phyloP scores from a whole-genome alignment of 2,113 vertebrate species.

The Salvelinus sp. region DNA sequence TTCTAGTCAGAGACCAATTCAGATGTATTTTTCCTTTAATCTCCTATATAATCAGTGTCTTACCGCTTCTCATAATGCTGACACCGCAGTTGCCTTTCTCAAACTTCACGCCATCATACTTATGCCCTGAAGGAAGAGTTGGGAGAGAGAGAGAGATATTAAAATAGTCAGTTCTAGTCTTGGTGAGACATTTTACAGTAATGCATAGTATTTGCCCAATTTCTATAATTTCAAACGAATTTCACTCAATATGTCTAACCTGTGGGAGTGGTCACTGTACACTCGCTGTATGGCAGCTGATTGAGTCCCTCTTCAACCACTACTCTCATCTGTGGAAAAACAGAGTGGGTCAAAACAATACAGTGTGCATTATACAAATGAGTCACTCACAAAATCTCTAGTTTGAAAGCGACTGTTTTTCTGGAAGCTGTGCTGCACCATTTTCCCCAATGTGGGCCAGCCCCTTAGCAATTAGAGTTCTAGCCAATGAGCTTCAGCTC shows the following conservation, averaged over 20 bases:
- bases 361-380: not conserved
- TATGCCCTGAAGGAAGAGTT: constrained; percentile 82
- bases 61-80: constrained; percentile 99
- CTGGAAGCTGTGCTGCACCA: too few relatives aligned
- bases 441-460: too few relatives aligned
- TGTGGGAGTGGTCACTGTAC: constrained; percentile 96
- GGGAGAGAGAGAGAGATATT: constrained; percentile 23
- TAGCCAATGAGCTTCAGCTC: too few relatives aligned
- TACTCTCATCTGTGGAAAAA: constrained; percentile 84
- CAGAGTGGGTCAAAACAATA: not conserved
- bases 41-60: constrained; percentile 42
- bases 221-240: not conserved
- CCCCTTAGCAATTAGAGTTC: too few relatives aligned
- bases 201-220: too few relatives aligned
- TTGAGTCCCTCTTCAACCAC: constrained; percentile 98
- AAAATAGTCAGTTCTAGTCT: not conserved
- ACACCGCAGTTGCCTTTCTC: constrained; percentile 98
- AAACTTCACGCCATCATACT: constrained; percentile 96
- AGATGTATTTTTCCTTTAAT: not conserved
- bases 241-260: constrained; percentile 54
- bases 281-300: constrained; percentile 95
- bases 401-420: too few relatives aligned
- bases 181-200: not conserved
- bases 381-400: too few relatives aligned
- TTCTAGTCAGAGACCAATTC: not conserved